Evolutionary conservation across 1,140 invertebrate genomes (phyloP).

Genomic region (Hyles euphorbiae): DNA sequence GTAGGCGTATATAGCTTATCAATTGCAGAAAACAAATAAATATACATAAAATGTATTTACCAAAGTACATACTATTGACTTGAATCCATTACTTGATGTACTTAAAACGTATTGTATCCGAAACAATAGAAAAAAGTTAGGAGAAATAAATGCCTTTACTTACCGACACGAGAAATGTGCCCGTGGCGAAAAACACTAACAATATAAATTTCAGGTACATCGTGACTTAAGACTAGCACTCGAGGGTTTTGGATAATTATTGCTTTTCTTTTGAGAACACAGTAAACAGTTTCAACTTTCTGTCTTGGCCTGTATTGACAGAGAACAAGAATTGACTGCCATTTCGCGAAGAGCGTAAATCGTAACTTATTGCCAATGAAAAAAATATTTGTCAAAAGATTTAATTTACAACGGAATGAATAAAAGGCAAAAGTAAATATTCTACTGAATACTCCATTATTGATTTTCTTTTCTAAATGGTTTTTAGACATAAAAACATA

Average conservation of each 20-base stretch:
- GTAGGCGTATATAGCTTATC: no score
- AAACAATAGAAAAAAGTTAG: not conserved
- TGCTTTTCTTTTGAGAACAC: not conserved
- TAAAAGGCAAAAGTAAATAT: no score
- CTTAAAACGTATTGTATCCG: not conserved
- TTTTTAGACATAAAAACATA: no score
- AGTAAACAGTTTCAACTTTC: not conserved
- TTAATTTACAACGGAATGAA: no score
- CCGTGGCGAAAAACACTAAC: conserved; percentile 23
- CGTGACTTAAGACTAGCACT: conserved; percentile 2
- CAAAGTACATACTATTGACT: no score
- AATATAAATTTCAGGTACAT: conserved; percentile 33
- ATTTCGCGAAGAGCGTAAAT: not conserved
- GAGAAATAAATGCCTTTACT: conserved; percentile 18
- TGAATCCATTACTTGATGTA: not conserved
- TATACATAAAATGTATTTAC: no score
- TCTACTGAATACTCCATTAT: no score
- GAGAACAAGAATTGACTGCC: not conserved
- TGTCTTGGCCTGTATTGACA: not conserved
- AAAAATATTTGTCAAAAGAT: not conserved
- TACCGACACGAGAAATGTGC: conserved; percentile 32
- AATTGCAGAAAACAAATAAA: no score
- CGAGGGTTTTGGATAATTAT: not conserved
- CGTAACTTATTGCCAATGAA: not conserved
- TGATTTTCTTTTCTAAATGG: no score